A percentile compares a stretch with the other conserved stretches of the same genome.
Conservation (phyloP, 2,113 vertebrate species). For the Argyrosomus japonicus region DNA sequence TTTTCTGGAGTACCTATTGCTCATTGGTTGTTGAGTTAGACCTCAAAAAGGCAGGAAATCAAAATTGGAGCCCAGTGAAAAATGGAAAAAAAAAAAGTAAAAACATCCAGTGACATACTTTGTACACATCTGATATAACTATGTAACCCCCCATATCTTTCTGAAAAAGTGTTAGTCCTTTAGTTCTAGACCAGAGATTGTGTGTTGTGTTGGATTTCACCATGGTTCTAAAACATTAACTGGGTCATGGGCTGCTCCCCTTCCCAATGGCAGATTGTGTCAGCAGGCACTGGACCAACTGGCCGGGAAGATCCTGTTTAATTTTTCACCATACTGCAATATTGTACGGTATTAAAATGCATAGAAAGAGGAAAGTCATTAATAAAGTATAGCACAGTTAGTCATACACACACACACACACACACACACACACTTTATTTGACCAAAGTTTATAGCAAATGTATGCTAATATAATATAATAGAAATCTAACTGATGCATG, state of each 20-base stretch:
- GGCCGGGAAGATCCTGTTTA: conserved; percentile 61
- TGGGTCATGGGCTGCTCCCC: conserved; percentile 70
- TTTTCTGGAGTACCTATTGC: too few relatives aligned
- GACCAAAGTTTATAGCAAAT: conserved; percentile 52
- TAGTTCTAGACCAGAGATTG: conserved; percentile 5
- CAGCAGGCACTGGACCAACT: conserved; percentile 70
- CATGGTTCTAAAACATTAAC: conserved; percentile 60
- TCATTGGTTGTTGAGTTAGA: too few relatives aligned
- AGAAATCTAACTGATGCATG: conserved; percentile 49
- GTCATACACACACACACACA: conserved; percentile 10
- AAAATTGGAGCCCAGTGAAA: neutral
- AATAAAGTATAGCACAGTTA: conserved; percentile 70
- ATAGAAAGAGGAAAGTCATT: conserved; percentile 69
- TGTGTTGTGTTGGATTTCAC: conserved; percentile 26
- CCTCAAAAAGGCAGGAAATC: neutral
- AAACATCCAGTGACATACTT: neutral
- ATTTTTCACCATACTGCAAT: conserved; percentile 71
- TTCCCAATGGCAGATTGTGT: conserved; percentile 74
- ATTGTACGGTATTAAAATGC: conserved; percentile 72
- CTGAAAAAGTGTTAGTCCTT: conserved; percentile 5
- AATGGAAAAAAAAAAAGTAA: neutral
- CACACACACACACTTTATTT: conserved; percentile 27
- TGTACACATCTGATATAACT: conserved; percentile 1
- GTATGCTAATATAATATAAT: conserved; percentile 48
- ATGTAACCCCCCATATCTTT: neutral